These are phyloP conservation scores for Flexamia atlantica DNA, from an alignment of 2,888 invertebrate species.

Conservation along the genomic window DNA sequence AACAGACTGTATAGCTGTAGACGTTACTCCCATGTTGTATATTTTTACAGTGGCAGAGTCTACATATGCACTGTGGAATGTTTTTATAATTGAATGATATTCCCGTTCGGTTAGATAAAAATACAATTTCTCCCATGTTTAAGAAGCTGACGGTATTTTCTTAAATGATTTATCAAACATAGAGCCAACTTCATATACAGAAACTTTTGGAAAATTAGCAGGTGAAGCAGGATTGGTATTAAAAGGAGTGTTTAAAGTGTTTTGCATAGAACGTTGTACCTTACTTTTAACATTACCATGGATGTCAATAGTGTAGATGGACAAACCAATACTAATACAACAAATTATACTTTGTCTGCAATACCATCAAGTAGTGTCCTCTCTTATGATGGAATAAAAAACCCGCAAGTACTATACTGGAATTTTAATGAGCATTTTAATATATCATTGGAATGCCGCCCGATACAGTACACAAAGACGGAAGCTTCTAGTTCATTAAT, in stretches of 20 bases:
- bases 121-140: neutral
- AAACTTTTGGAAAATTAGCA: neutral
- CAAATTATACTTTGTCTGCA: neutral
- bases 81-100: neutral
- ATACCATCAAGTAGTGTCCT: neutral
- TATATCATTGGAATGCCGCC: neutral
- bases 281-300: neutral
- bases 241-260: neutral
- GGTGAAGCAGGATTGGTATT: neutral
- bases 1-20: neutral
- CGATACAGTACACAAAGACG: neutral
- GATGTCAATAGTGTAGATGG: neutral
- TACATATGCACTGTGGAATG: neutral
- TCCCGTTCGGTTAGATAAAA: neutral
- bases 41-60: neutral
- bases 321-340: neutral
- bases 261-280: neutral
- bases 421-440: neutral
- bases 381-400: neutral
- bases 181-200: neutral
- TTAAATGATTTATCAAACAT: neutral
- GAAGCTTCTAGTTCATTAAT: neutral
- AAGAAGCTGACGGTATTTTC: neutral
- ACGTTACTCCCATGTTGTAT: neutral
- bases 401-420: neutral